Percentiles rank a stretch among this genome's conserved stretches.
These are phyloP conservation scores for Agrotis exclamationis DNA, from an alignment of 2,888 invertebrate species.

Conservation along the genomic window DNA sequence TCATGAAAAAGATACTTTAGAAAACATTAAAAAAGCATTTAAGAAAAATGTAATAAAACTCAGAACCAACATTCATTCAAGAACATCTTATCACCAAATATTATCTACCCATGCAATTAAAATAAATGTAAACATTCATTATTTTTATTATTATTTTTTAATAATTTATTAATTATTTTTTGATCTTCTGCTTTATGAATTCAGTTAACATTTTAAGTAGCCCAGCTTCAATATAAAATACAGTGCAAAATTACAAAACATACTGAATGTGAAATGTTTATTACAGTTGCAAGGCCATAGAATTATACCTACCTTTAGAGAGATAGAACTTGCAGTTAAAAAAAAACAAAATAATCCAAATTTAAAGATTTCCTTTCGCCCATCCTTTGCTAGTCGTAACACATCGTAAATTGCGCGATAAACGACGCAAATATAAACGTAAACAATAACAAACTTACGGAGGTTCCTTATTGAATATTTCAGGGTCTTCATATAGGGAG, in stretches of 20 bases:
- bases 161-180: too few relatives aligned
- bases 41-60: too few relatives aligned
- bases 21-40: too few relatives aligned
- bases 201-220: neutral
- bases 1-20: too few relatives aligned
- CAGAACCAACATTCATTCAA: too few relatives aligned
- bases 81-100: too few relatives aligned
- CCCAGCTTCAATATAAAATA: conserved; percentile 24
- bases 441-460: conserved; percentile 60
- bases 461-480: conserved; percentile 38
- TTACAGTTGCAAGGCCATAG: conserved; percentile 29
- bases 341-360: too few relatives aligned
- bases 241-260: neutral
- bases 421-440: conserved; percentile 20
- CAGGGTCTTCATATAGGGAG: conserved; percentile 60
- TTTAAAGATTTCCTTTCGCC: neutral
- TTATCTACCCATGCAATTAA: too few relatives aligned
- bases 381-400: neutral
- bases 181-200: neutral
- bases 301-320: neutral
- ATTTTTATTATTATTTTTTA: too few relatives aligned
- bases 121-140: too few relatives aligned
- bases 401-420: neutral
- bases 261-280: conserved; percentile 8
- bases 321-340: too few relatives aligned